These are phyloP conservation scores for Octonoba sinensis DNA, from an alignment of 2,888 invertebrate species.

Conservation along the genomic window DNA sequence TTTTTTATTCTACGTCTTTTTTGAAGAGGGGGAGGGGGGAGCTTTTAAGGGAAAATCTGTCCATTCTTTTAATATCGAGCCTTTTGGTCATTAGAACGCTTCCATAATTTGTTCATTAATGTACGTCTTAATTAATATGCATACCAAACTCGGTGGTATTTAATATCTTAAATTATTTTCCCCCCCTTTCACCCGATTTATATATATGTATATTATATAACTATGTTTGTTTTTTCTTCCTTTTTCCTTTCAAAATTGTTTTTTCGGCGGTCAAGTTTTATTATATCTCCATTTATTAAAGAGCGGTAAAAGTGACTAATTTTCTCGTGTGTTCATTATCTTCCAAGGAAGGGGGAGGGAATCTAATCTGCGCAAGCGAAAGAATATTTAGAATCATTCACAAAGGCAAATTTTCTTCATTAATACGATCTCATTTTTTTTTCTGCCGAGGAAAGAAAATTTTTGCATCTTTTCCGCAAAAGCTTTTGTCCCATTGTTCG, in stretches of 20 bases:
- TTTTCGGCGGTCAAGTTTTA: constrained; percentile 49
- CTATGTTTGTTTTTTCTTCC: constrained; percentile 43
- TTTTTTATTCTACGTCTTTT: constrained; percentile 38
- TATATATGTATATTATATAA: constrained; percentile 44
- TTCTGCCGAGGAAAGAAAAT: constrained; percentile 14
- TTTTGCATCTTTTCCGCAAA: constrained; percentile 23
- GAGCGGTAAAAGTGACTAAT: constrained; percentile 42
- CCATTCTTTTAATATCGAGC: constrained; percentile 59
- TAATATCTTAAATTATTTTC: constrained; percentile 62
- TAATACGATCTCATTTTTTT: constrained; percentile 15
- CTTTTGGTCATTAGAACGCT: constrained; percentile 54
- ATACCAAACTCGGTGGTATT: constrained; percentile 56
- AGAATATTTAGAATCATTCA: constrained; percentile 52
- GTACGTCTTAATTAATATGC: constrained; percentile 62
- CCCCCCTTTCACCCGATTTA: constrained; percentile 34
- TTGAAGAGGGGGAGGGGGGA: constrained; percentile 39
- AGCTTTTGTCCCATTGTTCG: constrained; percentile 17
- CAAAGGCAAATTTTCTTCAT: constrained; percentile 24
- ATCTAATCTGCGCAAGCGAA: constrained; percentile 4
- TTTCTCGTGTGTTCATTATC: constrained; percentile 42
- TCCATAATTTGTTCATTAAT: constrained; percentile 63
- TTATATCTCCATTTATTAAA: constrained; percentile 63
- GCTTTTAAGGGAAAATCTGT: constrained; percentile 58
- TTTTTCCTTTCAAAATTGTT: constrained; percentile 33
- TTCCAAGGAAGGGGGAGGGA: constrained; percentile 1